Conservation (phyloP, 2,797 vertebrate genomes). For the Chelmon rostratus region DNA sequence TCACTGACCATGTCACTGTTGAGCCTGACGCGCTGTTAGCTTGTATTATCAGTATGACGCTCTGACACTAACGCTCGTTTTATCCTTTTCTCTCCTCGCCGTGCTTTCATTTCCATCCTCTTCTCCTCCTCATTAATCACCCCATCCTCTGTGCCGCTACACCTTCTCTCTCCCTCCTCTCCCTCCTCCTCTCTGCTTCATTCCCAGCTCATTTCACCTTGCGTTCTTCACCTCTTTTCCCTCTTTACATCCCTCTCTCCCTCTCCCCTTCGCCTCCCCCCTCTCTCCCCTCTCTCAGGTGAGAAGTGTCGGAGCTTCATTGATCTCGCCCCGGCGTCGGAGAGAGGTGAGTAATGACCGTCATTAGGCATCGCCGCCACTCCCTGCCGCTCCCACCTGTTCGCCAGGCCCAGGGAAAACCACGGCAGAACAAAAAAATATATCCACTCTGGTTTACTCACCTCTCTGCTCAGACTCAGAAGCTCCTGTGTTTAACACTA, state of each 20-base stretch:
- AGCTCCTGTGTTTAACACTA: neutral
- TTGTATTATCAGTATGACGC: neutral
- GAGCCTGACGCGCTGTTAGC: neutral
- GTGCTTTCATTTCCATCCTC: conserved; percentile 1
- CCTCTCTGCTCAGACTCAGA: neutral
- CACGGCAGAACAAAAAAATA: neutral
- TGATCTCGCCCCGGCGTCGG: conserved; percentile 96
- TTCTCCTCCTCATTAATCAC: conserved; percentile 34
- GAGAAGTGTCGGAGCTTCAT: conserved; percentile 99
- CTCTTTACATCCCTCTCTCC: neutral
- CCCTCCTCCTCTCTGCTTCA: neutral
- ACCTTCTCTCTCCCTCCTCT: neutral
- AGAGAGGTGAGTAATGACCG: conserved; percentile 92
- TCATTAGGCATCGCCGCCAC: conserved; percentile 69
- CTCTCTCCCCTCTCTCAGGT: conserved; percentile 84
- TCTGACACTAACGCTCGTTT: conserved; percentile 44
- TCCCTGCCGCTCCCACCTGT: conserved; percentile 71
- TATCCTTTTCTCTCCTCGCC: conserved; percentile 12
- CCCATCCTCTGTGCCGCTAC: neutral
- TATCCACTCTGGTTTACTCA: neutral
- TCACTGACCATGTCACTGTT: conserved; percentile 1
- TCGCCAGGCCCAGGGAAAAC: conserved; percentile 36
- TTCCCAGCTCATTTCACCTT: conserved; percentile 52
- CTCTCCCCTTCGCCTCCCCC: neutral
- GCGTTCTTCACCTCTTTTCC: conserved; percentile 25